phyloP scores from a whole-genome alignment of 92 coral and sea anemone species.

The Phenganax stokvisi region DNA sequence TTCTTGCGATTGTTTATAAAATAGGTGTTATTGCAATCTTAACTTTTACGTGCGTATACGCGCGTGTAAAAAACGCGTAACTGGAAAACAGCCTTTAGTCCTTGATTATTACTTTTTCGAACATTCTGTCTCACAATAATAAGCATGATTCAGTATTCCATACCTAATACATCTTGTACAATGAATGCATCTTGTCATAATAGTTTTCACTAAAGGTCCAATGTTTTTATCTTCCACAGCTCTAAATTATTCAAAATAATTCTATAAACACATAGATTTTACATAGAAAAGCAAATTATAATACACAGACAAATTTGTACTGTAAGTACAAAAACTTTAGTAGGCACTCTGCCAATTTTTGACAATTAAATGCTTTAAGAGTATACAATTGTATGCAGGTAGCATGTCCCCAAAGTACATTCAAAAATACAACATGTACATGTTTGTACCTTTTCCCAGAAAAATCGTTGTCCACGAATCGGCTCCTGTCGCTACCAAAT shows the following conservation, averaged over 20 bases:
- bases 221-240: conserved; percentile 99
- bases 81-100: no score
- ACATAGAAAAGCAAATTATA: background rate
- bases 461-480: conserved; percentile 92
- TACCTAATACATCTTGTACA: conserved; percentile 98
- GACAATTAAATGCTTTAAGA: no score
- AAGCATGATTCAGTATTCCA: background rate
- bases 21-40: no score
- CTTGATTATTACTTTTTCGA: no score
- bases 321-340: no score
- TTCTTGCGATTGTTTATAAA: no score
- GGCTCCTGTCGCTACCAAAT: conserved; percentile 98
- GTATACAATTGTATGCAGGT: no score
- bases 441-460: conserved; percentile 77
- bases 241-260: conserved; percentile 41
- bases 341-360: no score
- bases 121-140: background rate
- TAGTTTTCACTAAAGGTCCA: conserved; percentile 89
- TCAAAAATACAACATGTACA: background rate
- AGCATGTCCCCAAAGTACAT: background rate
- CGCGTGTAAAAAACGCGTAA: no score
- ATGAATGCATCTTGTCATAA: conserved; percentile 98
- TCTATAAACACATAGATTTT: background rate
- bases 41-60: no score
- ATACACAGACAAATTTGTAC: no score